A percentile compares a stretch with the other conserved stretches of the same genome.
phyloP scores from a whole-genome alignment of 2,797 vertebrate species.

The Botia almorhae region DNA sequence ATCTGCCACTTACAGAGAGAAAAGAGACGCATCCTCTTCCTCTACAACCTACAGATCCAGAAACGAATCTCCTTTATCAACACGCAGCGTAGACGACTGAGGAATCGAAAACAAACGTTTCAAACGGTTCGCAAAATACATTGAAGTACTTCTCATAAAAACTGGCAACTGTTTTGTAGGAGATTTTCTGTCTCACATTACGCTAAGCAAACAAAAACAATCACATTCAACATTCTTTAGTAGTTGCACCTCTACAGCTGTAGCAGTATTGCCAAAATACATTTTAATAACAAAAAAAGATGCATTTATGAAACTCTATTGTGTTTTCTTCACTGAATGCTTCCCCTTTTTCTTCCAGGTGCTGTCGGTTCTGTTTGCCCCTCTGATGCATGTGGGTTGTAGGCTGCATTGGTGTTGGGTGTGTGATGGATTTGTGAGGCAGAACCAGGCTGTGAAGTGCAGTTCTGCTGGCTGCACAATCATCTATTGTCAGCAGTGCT shows the following conservation, averaged over 20 bases:
- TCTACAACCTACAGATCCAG: slow-evolving; percentile 85
- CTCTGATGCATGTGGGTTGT: slow-evolving; percentile 51
- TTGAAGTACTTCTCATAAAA: background rate
- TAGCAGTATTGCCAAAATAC: background rate
- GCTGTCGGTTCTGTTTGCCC: slow-evolving; percentile 39
- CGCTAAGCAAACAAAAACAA: slow-evolving; percentile 1
- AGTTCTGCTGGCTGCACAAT: slow-evolving; percentile 60
- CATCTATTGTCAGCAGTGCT: slow-evolving; percentile 76
- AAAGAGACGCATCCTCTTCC: slow-evolving; percentile 80
- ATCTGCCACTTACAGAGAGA: slow-evolving; percentile 75
- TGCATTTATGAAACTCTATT: background rate
- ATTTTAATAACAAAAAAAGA: slow-evolving; percentile 3
- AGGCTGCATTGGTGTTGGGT: slow-evolving; percentile 70
- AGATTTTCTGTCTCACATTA: too few relatives aligned
- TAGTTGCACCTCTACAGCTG: background rate
- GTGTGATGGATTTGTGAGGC: slow-evolving; percentile 62
- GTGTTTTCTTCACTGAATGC: background rate
- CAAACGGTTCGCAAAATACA: slow-evolving; percentile 47
- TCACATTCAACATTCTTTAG: background rate
- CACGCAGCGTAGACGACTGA: slow-evolving; percentile 62
- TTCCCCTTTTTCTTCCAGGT: slow-evolving; percentile 40
- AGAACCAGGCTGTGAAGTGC: slow-evolving; percentile 62
- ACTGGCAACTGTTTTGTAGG: background rate
- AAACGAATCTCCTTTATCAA: slow-evolving; percentile 66
- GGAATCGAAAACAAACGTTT: slow-evolving; percentile 40